Evolutionary conservation across 2,888 invertebrate genomes (phyloP), one percentile per base, ranked within the genome.

Genomic region (Automeris io): DNA sequence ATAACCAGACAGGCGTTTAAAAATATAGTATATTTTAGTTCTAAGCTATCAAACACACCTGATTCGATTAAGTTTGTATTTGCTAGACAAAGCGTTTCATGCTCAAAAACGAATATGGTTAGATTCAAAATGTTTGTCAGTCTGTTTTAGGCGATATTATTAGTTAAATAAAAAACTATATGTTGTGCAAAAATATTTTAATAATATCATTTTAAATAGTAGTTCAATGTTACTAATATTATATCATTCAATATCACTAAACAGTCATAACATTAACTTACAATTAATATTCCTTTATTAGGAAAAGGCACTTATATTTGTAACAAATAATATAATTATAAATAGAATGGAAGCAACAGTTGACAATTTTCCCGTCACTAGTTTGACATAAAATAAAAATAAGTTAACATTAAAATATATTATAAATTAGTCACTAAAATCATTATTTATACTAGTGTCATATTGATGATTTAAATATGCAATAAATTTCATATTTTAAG

Each of bases 281-380:
- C 22, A 37, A 63, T 61, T 65, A 64, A 57, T 50, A 55, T 64
- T 55, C 54, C 60, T 64, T 64, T 67, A 64, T 60, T 64, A 68
- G 57, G 75, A 75, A 79, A 83, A 85, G 85, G 85, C 85, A 85
- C 85, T 79, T 75, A 69, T 77, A 61, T 72, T 73, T 67, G 69
- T 64, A 69, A 70, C 57, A 66, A 70, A 70, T 62, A 34, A 34
- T 29, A 37, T 23, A 18, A 21, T 13, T 24, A 4, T 26, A 31
- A 9, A 22, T 22, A 9, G 11, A 33, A 26, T 24, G 19, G 16
- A 38, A 39, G 24, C 25, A 32, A 33, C 31, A 18, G 6, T 31
- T 37, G 13, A 33, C 12, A 19, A 3, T 33, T 18, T 11, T 33
- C 9, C 4, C 8, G 6, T 9, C 19, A 33, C 9, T 33, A 19